A percentile compares a stretch with the other conserved stretches of the same genome.
Conservation (phyloP, 2,888 invertebrate species). For the Lordiphosa fenestrarum region DNA sequence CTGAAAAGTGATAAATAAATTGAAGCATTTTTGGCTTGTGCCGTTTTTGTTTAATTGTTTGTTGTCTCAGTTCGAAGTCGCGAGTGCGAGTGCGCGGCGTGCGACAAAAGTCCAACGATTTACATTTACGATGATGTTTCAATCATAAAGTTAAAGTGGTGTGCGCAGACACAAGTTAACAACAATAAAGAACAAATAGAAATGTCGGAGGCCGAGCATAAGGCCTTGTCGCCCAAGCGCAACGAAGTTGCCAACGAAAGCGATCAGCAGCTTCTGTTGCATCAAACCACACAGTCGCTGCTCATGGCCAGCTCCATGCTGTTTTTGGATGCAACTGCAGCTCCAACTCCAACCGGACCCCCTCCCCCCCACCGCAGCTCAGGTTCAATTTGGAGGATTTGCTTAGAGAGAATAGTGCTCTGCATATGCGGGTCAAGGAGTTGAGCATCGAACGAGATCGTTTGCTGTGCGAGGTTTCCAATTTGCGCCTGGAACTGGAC, state of each 20-base stretch:
- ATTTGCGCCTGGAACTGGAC: conserved; percentile 79
- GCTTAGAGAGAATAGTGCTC: conserved; percentile 74
- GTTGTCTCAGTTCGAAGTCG: conserved; percentile 1
- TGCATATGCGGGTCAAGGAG: conserved; percentile 78
- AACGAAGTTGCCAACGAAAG: conserved; percentile 40
- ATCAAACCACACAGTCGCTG: conserved; percentile 78
- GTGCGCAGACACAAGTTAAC: conserved; percentile 16
- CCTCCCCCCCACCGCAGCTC: conserved; percentile 18
- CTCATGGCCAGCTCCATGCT: conserved; percentile 78
- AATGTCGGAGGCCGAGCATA: conserved; percentile 65
- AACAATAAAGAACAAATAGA: conserved; percentile 6
- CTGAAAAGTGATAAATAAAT: no score
- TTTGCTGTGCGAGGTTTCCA: conserved; percentile 78
- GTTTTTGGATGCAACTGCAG: conserved; percentile 42
- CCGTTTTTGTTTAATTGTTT: no score
- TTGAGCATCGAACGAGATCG: conserved; percentile 78
- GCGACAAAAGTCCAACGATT: conserved; percentile 2
- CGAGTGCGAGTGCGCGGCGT: conserved; percentile 51
- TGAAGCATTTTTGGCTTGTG: no score
- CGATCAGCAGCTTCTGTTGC: conserved; percentile 55
- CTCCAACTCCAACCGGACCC: conserved; percentile 20
- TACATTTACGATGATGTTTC: conserved; percentile 11
- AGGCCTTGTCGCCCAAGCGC: conserved; percentile 58
- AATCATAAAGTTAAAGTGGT: not conserved
- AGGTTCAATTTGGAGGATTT: conserved; percentile 74